Conservation (phyloP, 2,888 invertebrate species). For the Microdon myrmicae region DNA sequence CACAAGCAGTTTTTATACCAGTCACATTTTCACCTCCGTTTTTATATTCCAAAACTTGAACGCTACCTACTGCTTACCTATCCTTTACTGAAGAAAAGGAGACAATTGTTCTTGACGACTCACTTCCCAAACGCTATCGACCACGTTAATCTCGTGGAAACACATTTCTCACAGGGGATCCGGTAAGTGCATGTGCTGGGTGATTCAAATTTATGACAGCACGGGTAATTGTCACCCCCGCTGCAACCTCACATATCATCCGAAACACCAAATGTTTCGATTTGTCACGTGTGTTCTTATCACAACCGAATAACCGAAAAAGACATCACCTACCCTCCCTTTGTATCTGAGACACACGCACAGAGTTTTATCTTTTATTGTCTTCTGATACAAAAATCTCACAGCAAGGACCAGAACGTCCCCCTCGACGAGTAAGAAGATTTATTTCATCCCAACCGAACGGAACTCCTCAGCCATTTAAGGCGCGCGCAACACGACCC, state of each 20-base stretch:
- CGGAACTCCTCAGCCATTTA: slow-evolving; percentile 45
- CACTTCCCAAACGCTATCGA: too few species aligned
- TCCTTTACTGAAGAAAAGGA: too few species aligned
- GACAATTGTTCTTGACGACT: too few species aligned
- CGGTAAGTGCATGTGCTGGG: slow-evolving; percentile 10
- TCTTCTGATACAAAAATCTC: slow-evolving; percentile 41
- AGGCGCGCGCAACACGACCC: slow-evolving; percentile 21
- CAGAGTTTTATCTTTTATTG: slow-evolving; percentile 45
- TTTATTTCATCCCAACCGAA: slow-evolving; percentile 37
- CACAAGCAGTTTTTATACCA: too few species aligned
- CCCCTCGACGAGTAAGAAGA: slow-evolving; percentile 23
- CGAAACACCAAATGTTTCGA: slow-evolving; percentile 52
- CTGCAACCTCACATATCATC: slow-evolving; percentile 14
- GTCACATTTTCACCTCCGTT: too few species aligned
- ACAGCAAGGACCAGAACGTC: slow-evolving; percentile 28
- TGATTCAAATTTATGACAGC: slow-evolving; percentile 26
- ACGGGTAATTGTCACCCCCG: slow-evolving; percentile 40
- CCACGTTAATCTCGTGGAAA: too few species aligned
- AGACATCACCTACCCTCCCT: slow-evolving; percentile 30
- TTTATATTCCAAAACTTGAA: too few species aligned
- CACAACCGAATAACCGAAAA: slow-evolving; percentile 49
- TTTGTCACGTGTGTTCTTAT: slow-evolving; percentile 53
- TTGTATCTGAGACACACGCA: neutral
- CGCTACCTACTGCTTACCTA: too few species aligned
- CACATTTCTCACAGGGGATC: too few species aligned